Evolutionary conservation across 2,888 invertebrate genomes (phyloP).

Genomic region (Apamea sordens): DNA sequence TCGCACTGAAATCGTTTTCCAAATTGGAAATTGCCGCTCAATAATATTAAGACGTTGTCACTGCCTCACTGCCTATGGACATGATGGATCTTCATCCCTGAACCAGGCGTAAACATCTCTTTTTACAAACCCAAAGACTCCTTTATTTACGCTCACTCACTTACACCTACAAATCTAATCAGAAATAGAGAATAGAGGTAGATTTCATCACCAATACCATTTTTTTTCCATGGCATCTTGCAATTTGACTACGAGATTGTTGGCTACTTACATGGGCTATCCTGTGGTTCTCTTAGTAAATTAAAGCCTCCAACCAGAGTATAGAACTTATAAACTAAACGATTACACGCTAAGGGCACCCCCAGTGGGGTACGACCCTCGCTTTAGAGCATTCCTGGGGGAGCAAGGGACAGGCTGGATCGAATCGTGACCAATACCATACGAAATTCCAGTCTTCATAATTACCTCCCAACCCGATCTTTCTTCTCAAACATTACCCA

Average conservation of each 20-base stretch:
- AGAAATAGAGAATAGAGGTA: neutral
- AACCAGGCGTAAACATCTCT: neutral
- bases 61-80: neutral
- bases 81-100: no score
- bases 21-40: neutral
- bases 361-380: neutral
- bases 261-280: neutral
- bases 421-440: neutral
- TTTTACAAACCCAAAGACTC: neutral
- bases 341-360: neutral
- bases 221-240: neutral
- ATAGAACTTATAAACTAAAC: neutral
- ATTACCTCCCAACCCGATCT: neutral
- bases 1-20: no score
- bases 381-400: neutral
- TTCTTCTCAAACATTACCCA: constrained; percentile 21
- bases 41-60: neutral
- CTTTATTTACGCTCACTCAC: no score
- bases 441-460: neutral
- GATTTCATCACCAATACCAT: neutral
- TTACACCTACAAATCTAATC: neutral
- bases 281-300: neutral
- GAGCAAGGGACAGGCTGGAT: neutral
- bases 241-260: neutral
- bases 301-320: neutral